Conservation (phyloP, 2,797 vertebrate species). For the Pseudomugil tenellus region DNA sequence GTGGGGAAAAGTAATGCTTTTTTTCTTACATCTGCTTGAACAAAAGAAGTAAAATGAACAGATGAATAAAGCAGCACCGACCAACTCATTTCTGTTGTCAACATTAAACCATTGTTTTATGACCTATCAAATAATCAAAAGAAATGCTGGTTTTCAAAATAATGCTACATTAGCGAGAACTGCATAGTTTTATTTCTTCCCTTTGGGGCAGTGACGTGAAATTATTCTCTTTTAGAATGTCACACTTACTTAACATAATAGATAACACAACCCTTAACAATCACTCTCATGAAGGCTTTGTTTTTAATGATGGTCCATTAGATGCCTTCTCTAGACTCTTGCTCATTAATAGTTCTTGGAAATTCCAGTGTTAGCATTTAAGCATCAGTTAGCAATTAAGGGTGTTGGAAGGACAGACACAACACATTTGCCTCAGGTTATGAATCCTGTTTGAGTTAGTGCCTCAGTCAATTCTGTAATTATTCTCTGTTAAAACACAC, state of each 20-base stretch:
- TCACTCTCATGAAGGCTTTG: conserved; percentile 35
- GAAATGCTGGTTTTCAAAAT: not conserved
- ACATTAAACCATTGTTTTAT: conserved; percentile 44
- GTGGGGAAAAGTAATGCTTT: too few species aligned
- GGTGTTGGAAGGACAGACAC: conserved; percentile 37
- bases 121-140: conserved; percentile 29
- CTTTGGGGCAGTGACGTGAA: conserved; percentile 34
- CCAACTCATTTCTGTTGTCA: conserved; percentile 6
- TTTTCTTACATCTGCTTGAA: too few species aligned
- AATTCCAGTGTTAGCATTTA: conserved; percentile 60
- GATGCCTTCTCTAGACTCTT: conserved; percentile 33
- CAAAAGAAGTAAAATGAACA: not conserved
- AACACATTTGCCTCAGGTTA: conserved; percentile 44
- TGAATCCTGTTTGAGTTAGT: conserved; percentile 29
- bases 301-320: conserved; percentile 52
- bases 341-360: conserved; percentile 53
- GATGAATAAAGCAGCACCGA: not conserved
- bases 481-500: too few species aligned
- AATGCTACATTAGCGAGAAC: conserved; percentile 36
- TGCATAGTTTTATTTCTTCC: conserved; percentile 14
- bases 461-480: conserved; percentile 25
- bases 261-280: conserved; percentile 21
- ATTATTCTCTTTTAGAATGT: conserved; percentile 41
- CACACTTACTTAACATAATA: conserved; percentile 39
- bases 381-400: conserved; percentile 63